Evolutionary conservation across 2,888 invertebrate species (phyloP).

Genomic region (Salpingus planirostris): DNA sequence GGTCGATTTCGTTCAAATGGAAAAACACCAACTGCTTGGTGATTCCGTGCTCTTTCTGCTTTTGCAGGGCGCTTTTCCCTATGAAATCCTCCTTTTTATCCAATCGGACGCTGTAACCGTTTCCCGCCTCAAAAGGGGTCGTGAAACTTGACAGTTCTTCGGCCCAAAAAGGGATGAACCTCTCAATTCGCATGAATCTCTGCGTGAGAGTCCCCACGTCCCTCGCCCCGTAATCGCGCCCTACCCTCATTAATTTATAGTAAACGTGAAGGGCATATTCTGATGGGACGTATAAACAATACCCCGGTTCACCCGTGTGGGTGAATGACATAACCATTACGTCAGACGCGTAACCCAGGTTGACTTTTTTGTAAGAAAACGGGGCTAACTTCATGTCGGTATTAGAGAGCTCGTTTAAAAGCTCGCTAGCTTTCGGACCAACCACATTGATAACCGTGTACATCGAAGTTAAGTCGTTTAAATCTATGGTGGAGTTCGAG

Average conservation of each 20-base stretch:
- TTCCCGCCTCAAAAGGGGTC: slow-evolving; percentile 56
- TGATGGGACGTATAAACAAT: slow-evolving; percentile 60
- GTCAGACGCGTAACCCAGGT: slow-evolving; percentile 59
- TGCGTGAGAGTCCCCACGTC: slow-evolving; percentile 61
- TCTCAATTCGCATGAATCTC: slow-evolving; percentile 57
- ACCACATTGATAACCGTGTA: slow-evolving; percentile 64
- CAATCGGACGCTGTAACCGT: slow-evolving; percentile 51
- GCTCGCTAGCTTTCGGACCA: slow-evolving; percentile 57
- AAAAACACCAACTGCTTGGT: slow-evolving; percentile 55
- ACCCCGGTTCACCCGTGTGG: slow-evolving; percentile 63
- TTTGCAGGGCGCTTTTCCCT: slow-evolving; percentile 53
- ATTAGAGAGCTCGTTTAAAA: slow-evolving; percentile 56
- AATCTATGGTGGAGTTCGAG: slow-evolving; percentile 47
- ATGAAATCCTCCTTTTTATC: slow-evolving; percentile 55
- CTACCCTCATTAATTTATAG: slow-evolving; percentile 55
- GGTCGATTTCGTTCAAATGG: slow-evolving; percentile 51
- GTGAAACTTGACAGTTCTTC: slow-evolving; percentile 55
- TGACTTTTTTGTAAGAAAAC: slow-evolving; percentile 58
- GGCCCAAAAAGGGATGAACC: slow-evolving; percentile 65
- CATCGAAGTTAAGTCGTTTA: slow-evolving; percentile 63
- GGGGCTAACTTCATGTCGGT: slow-evolving; percentile 52
- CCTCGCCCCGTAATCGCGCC: slow-evolving; percentile 56
- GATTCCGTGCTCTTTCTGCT: slow-evolving; percentile 53
- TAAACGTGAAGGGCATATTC: slow-evolving; percentile 69
- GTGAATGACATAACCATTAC: slow-evolving; percentile 63